These are phyloP conservation scores for Trichonephila inaurata DNA, from an alignment of 1,140 invertebrate species.

Conservation along the genomic window DNA sequence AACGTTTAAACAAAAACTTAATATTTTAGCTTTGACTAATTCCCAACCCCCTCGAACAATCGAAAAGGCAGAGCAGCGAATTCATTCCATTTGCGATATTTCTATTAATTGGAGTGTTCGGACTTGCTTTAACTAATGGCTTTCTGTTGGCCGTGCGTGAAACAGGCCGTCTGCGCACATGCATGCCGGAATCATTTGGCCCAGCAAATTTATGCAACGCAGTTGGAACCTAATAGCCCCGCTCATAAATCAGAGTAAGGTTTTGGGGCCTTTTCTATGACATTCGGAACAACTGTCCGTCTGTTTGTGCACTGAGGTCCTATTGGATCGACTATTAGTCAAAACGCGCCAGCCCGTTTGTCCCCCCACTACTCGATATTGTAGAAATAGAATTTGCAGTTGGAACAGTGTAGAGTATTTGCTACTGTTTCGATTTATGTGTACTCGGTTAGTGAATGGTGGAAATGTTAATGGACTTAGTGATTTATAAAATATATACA, in stretches of 20 bases:
- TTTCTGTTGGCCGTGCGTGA: constrained; percentile 63
- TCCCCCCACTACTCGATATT: neutral
- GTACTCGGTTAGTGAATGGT: neutral
- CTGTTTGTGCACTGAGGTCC: constrained; percentile 36
- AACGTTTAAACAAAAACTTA: constrained; percentile 5
- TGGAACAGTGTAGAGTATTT: neutral
- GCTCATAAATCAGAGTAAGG: constrained; percentile 67
- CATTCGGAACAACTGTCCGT: constrained; percentile 60
- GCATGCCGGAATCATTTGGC: constrained; percentile 60
- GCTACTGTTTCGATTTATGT: constrained; percentile 31
- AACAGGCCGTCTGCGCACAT: neutral
- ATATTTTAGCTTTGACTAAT: neutral
- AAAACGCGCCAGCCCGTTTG: constrained; percentile 36
- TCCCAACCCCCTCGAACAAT: neutral
- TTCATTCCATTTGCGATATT: constrained; percentile 64
- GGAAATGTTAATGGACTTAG: constrained; percentile 9
- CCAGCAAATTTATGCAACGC: constrained; percentile 66
- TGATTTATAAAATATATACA: neutral
- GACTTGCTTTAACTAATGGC: constrained; percentile 73
- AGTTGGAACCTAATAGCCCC: constrained; percentile 67
- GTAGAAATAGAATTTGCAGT: constrained; percentile 7
- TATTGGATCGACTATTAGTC: constrained; percentile 61
- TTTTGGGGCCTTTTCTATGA: constrained; percentile 64
- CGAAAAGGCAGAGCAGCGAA: constrained; percentile 22
- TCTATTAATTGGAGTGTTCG: constrained; percentile 67